Base-by-base conservation (phyloP, 2,888 invertebrate genomes). In the Pseudanteris insignis region DNA sequence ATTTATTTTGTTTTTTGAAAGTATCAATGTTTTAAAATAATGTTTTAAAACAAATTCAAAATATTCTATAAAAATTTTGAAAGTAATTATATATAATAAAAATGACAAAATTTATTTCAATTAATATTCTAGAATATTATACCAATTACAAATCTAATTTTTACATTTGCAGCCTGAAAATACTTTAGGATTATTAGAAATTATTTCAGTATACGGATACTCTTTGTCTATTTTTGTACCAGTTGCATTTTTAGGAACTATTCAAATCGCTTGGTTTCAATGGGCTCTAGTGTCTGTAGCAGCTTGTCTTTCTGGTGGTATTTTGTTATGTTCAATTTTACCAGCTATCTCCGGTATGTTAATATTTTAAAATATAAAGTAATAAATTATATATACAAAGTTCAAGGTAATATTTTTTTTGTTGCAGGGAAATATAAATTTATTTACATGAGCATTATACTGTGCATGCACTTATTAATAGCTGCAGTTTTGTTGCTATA, bases 151-250 rank as follows among this genome's bases (percentile, higher is more conserved):
- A n/a, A n/a, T n/a, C n/a, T n/a, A n/a, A n/a, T n/a, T n/a, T 24
- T 33, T 50, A 30, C 21, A 3, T 54, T 34, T 25, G 50, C 67
- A 75, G 71, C 81, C 86, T 81, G 78, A 82, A 6, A 78, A 83
- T 11, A 81, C 83, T 0, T 89, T 89, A 11, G 85, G 89, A 11
- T 84, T 94, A 75, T 83, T 96, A 67, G 94, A 97, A 66, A 84
- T 97, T 6, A 86, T 97, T 75, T 96, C 96, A 78, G 85, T 96
- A 6, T 98, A 97, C 75, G 98, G 97, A 5, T 98, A 98, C 81
- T 96, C 96, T 0, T 83, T 98, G 33, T 88, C 94, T 21, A 92
- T 96, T 72, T 98, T 94, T 81, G 88, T 98, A 72, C 97, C 97
- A 2, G 90, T 95, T 5, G 92, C 96, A 1, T 87, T 96, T 64